phyloP scores from a whole-genome alignment of 2,113 vertebrate genomes.

The Menura novaehollandiae region DNA sequence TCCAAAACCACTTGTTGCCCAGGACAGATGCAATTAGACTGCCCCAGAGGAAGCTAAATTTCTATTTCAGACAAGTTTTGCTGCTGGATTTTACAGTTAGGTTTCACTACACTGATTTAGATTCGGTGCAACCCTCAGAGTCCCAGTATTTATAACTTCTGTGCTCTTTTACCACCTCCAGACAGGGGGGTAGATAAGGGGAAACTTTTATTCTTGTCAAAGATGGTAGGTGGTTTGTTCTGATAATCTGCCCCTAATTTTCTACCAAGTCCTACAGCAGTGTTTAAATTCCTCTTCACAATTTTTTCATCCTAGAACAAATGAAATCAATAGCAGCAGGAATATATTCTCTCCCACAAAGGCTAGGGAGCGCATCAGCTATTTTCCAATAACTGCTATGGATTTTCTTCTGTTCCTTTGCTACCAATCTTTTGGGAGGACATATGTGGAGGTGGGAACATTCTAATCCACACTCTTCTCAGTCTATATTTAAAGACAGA shows the following conservation, averaged over 20 bases:
- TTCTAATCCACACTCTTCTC: neutral
- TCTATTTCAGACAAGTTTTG: neutral
- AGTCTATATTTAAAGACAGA: neutral
- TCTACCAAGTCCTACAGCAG: neutral
- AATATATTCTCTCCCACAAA: neutral
- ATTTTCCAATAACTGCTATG: neutral
- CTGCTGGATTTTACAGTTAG: neutral
- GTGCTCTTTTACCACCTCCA: neutral
- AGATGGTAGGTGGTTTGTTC: neutral
- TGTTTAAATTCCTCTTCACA: neutral
- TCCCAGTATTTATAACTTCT: neutral
- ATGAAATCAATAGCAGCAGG: neutral
- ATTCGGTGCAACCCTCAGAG: fast-evolving
- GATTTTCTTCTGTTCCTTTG: neutral
- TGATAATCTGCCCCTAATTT: neutral
- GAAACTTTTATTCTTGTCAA: neutral
- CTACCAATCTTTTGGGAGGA: neutral
- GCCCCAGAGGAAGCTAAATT: neutral
- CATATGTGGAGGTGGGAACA: neutral
- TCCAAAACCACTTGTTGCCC: neutral
- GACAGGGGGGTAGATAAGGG: neutral
- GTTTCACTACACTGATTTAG: neutral
- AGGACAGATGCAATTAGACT: neutral
- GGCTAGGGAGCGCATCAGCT: neutral
- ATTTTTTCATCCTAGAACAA: neutral